Conservation (phyloP, 2,113 vertebrate species). For the Oxygymnocypris stewartii region DNA sequence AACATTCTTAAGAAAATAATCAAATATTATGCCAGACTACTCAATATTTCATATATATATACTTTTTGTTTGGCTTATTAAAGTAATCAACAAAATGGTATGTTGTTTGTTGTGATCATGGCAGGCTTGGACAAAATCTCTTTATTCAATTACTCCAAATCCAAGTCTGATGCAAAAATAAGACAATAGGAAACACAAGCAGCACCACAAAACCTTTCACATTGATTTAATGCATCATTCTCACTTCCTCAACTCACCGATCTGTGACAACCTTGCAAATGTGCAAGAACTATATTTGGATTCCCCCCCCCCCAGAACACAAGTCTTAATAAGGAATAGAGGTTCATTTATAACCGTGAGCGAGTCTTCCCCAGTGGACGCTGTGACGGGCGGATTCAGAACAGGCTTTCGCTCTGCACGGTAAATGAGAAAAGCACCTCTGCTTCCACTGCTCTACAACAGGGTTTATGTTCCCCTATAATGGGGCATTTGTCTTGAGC, state of each 20-base stretch:
- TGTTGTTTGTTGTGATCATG: background rate
- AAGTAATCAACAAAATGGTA: background rate
- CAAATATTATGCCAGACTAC: too few relatives aligned
- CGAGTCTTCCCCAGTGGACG: slow-evolving; percentile 36
- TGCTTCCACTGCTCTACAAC: slow-evolving; percentile 43
- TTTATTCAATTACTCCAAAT: background rate
- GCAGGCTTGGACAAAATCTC: background rate
- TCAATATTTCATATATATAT: too few relatives aligned
- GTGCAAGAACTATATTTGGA: slow-evolving; percentile 41
- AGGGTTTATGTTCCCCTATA: slow-evolving; percentile 56
- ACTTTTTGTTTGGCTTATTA: too few relatives aligned
- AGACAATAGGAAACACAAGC: background rate
- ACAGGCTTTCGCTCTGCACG: slow-evolving; percentile 42
- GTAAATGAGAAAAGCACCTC: slow-evolving; percentile 43
- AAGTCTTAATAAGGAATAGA: slow-evolving; percentile 50
- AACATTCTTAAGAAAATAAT: too few relatives aligned
- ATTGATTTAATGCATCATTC: background rate
- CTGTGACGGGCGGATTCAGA: slow-evolving; percentile 37
- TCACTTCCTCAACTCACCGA: slow-evolving; percentile 15
- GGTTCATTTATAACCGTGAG: slow-evolving; percentile 46
- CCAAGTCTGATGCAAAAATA: background rate
- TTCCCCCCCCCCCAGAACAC: slow-evolving; percentile 34
- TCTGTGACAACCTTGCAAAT: slow-evolving; percentile 37
- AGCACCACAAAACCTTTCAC: background rate
- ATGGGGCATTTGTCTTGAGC: slow-evolving; percentile 52